A percentile compares a stretch with the other conserved stretches of the same genome.
Conservation (phyloP, 1,140 invertebrate genomes). For the Lineus longissimus region DNA sequence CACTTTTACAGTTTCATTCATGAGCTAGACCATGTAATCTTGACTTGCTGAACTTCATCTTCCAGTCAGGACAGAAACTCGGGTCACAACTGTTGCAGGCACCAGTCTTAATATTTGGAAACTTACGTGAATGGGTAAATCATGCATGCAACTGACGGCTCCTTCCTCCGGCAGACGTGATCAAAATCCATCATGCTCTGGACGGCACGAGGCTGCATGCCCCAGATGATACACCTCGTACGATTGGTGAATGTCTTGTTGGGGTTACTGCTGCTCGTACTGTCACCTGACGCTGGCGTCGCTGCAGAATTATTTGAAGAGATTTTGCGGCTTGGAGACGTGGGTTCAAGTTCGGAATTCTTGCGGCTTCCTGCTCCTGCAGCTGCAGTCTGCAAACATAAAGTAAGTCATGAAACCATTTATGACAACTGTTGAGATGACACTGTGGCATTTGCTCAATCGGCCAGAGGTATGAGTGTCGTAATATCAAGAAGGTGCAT, state of each 20-base stretch:
- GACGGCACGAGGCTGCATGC: conserved; percentile 97
- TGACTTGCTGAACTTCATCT: too few species aligned
- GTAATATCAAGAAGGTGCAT: too few species aligned
- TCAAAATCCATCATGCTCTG: conserved; percentile 99
- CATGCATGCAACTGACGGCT: conserved; percentile 82
- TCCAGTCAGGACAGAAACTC: too few species aligned
- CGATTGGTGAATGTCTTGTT: conserved; percentile 65
- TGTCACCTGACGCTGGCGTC: conserved; percentile 7
- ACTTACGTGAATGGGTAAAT: conserved; percentile 82
- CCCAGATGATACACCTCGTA: conserved; percentile 97
- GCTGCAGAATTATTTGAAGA: conserved; percentile 12
- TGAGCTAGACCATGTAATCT: too few species aligned
- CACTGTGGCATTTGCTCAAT: too few species aligned
- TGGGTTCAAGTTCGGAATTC: conserved; percentile 16
- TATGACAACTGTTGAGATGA: too few species aligned
- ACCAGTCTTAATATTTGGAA: too few species aligned
- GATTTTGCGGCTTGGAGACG: background rate
- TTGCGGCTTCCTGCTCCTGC: background rate
- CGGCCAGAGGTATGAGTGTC: too few species aligned
- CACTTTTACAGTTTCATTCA: too few species aligned
- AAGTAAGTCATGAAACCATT: too few species aligned
- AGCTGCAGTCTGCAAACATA: background rate
- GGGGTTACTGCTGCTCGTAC: background rate
- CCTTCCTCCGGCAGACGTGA: conserved; percentile 88
- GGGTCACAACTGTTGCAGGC: too few species aligned